These are phyloP conservation scores for Xiphophorus birchmanni DNA, from an alignment of 2,797 vertebrate genomes.

Conservation along the genomic window DNA sequence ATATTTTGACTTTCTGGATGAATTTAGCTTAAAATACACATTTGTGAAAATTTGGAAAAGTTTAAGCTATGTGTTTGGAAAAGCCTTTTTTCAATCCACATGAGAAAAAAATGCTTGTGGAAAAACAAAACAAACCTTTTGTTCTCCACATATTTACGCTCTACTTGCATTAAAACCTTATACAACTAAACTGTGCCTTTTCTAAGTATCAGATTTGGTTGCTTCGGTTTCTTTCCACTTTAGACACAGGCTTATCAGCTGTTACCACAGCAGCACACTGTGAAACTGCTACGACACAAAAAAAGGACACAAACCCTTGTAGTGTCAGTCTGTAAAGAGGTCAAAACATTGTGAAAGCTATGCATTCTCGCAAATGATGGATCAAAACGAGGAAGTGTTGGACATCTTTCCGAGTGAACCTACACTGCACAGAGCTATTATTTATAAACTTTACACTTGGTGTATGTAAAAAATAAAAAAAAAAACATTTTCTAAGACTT, in stretches of 20 bases:
- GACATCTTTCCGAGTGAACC: not conserved
- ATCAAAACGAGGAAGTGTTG: not conserved
- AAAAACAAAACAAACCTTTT: not conserved
- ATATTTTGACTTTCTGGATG: not conserved
- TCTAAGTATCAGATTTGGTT: not conserved
- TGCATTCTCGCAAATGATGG: not conserved
- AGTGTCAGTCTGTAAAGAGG: not conserved
- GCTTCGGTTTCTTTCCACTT: not conserved
- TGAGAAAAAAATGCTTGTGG: not conserved
- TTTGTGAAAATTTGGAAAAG: not conserved
- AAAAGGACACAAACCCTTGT: not conserved
- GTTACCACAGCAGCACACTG: not conserved
- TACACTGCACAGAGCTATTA: not conserved
- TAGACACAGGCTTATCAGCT: not conserved
- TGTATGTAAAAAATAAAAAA: not conserved
- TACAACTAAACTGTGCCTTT: not conserved
- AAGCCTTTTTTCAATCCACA: not conserved
- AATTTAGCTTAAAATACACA: not conserved
- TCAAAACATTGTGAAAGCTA: not conserved
- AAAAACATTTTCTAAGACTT: not conserved
- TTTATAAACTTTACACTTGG: not conserved
- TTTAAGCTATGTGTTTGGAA: not conserved
- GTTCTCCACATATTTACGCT: not conserved
- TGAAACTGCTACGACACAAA: not conserved
- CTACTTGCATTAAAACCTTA: not conserved